Evolutionary conservation across 2,888 invertebrate species (phyloP).

Genomic region (Escarpia spicata): DNA sequence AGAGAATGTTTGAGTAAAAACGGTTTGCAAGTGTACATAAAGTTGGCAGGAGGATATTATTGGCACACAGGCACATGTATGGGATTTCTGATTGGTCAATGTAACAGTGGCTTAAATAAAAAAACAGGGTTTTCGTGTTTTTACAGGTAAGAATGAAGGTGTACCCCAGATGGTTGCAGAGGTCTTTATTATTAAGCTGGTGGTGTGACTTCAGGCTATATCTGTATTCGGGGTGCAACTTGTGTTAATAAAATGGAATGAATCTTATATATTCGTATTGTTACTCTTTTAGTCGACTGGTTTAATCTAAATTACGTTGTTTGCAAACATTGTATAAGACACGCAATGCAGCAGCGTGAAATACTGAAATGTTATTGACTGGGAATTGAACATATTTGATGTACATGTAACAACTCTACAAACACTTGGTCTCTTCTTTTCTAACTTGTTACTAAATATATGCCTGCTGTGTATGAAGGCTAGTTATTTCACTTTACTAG

Average conservation of each 20-base stretch:
- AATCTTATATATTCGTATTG: conserved; percentile 13
- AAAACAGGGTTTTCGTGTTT: neutral
- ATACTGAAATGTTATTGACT: neutral
- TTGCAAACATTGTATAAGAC: neutral
- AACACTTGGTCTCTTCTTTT: neutral
- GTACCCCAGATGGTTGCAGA: conserved; percentile 11
- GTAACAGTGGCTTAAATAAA: conserved; percentile 7
- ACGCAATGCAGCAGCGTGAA: neutral
- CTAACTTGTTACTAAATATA: conserved; percentile 6
- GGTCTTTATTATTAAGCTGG: neutral
- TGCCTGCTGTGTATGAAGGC: conserved; percentile 13
- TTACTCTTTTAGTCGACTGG: neutral
- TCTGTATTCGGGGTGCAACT: conserved; percentile 13
- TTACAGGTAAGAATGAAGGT: neutral
- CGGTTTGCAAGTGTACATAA: neutral
- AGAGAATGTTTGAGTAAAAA: neutral
- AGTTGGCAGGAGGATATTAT: neutral
- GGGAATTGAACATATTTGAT: conserved; percentile 11
- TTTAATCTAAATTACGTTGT: neutral
- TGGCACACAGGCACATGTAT: conserved; percentile 7
- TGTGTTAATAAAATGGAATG: conserved; percentile 13
- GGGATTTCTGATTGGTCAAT: neutral
- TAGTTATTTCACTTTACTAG: neutral
- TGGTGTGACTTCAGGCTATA: conserved; percentile 10
- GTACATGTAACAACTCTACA: neutral